These are phyloP conservation scores for Pseudois nayaur DNA, from an alignment of 2,113 vertebrate genomes.

Conservation along the genomic window DNA sequence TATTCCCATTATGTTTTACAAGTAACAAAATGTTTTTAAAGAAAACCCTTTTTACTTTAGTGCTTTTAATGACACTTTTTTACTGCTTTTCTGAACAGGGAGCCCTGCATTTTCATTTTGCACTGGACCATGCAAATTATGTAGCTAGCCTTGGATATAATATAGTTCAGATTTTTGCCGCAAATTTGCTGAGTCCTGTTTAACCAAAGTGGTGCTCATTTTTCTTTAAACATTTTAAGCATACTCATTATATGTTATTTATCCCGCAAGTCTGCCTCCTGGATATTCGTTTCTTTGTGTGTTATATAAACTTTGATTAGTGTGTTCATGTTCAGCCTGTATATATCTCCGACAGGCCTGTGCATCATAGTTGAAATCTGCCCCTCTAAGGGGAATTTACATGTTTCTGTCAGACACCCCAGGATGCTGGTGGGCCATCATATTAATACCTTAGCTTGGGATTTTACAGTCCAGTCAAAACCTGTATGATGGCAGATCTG, in stretches of 20 bases:
- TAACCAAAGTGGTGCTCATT: not conserved
- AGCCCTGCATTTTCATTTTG: not conserved
- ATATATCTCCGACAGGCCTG: not conserved
- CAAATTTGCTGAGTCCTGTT: not conserved
- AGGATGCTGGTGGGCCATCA: no score
- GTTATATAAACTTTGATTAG: not conserved
- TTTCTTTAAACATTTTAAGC: conserved; percentile 20
- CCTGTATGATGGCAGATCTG: not conserved
- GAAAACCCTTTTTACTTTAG: not conserved
- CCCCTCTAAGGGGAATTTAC: not conserved
- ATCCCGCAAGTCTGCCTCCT: not conserved
- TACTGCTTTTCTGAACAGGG: not conserved
- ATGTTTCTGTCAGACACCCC: not conserved
- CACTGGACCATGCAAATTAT: conserved; percentile 1
- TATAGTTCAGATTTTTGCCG: not conserved
- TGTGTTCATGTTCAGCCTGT: not conserved
- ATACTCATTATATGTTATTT: not conserved
- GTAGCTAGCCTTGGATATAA: not conserved
- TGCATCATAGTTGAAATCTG: not conserved
- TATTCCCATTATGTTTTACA: not conserved
- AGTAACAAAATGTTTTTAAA: not conserved
- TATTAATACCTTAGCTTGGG: not conserved
- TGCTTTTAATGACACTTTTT: not conserved
- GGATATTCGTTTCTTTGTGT: not conserved
- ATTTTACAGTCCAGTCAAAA: not conserved